Percentiles rank a stretch among this genome's conserved stretches.
phyloP scores from a whole-genome alignment of 1,140 invertebrate genomes.

The Akabosia matsudoensis region DNA sequence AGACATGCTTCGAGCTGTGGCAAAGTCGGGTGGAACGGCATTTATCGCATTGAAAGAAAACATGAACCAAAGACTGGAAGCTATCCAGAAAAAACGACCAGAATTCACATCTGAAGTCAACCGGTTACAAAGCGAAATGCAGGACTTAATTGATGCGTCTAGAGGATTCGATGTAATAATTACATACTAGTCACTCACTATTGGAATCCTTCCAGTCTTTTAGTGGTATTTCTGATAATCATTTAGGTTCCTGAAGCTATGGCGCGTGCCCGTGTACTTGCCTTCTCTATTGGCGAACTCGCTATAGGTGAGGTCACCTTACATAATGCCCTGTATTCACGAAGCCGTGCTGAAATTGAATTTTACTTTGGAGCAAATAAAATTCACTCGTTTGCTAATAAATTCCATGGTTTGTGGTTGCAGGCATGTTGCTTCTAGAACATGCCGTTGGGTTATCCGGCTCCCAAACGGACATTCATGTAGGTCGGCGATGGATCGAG shows the following conservation, averaged over 20 bases:
- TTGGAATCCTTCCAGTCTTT: background rate
- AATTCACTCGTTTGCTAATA: too few relatives aligned
- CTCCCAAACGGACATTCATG: too few relatives aligned
- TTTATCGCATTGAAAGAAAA: conserved; percentile 50
- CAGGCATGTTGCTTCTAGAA: too few relatives aligned
- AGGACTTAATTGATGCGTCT: conserved; percentile 47
- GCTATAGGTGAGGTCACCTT: too few relatives aligned
- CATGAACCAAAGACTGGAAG: conserved; percentile 40
- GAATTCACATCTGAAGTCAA: background rate
- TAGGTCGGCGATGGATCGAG: too few relatives aligned
- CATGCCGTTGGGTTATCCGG: too few relatives aligned
- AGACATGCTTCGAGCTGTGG: conserved; percentile 58
- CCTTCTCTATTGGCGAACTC: conserved; percentile 53
- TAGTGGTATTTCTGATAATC: conserved; percentile 47
- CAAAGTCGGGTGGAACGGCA: conserved; percentile 54
- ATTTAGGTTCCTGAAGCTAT: conserved; percentile 48
- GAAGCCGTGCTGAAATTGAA: too few relatives aligned
- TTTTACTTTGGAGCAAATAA: too few relatives aligned
- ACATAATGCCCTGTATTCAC: too few relatives aligned
- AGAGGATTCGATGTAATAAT: conserved; percentile 40
- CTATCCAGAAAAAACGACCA: conserved; percentile 32
- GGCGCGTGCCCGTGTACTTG: conserved; percentile 53
- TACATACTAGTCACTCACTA: background rate
- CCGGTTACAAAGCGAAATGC: conserved; percentile 29
- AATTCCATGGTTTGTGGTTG: too few relatives aligned